These are phyloP conservation scores for Nomada hirtipes DNA, from an alignment of 2,888 invertebrate genomes.

Conservation along the genomic window DNA sequence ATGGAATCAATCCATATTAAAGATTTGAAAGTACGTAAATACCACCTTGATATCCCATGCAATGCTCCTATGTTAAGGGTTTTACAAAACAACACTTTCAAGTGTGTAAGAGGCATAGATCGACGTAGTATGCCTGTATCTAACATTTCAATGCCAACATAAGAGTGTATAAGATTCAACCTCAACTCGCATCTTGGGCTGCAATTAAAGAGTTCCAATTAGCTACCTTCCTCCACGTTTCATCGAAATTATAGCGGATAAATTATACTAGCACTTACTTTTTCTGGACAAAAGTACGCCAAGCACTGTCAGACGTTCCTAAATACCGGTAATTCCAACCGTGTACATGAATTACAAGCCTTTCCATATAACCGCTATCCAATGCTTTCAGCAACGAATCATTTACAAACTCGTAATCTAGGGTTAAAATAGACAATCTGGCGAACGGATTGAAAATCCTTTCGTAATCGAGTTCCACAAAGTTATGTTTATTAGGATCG, in stretches of 20 bases:
- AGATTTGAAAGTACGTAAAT: constrained; percentile 85
- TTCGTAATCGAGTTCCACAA: constrained; percentile 85
- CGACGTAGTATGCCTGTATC: constrained; percentile 88
- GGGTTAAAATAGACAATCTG: constrained; percentile 83
- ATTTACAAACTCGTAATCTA: constrained; percentile 86
- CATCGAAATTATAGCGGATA: neutral
- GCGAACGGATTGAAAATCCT: constrained; percentile 86
- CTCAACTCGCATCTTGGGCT: constrained; percentile 87
- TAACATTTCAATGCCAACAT: constrained; percentile 87
- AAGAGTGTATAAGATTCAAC: constrained; percentile 89
- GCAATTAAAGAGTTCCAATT: constrained; percentile 41
- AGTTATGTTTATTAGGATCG: constrained; percentile 89
- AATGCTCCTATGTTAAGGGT: constrained; percentile 86
- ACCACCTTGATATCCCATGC: constrained; percentile 85
- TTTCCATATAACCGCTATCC: constrained; percentile 84
- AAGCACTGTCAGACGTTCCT: constrained; percentile 88
- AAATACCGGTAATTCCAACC: constrained; percentile 88
- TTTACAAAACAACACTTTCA: constrained; percentile 91
- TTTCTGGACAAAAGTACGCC: constrained; percentile 86
- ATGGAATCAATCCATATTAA: constrained; percentile 88
- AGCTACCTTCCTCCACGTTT: neutral
- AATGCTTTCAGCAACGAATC: constrained; percentile 85
- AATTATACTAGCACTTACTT: constrained; percentile 79
- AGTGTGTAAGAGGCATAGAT: constrained; percentile 90
- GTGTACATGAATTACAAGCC: constrained; percentile 89